Base-by-base conservation (phyloP, 1,140 invertebrate genomes). In the Trialeurodes vaporariorum region DNA sequence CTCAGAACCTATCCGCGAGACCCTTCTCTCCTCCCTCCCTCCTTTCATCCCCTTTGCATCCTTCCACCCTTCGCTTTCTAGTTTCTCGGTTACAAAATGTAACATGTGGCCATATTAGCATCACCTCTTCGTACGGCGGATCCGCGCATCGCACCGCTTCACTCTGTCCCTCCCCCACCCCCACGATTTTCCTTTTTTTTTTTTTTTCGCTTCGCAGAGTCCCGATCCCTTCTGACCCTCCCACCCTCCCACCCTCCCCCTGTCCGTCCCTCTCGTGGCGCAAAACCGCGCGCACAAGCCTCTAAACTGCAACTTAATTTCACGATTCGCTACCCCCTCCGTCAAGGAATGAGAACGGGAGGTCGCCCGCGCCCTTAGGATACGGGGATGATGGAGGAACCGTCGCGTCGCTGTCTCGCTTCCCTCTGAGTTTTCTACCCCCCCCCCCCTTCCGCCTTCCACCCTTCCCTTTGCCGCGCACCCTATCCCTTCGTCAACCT, bases 241-340 rank as follows among this genome's bases (percentile, higher is more conserved):
- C n/a, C n/a, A n/a, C n/a, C 34, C 34, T 49, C 34, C 34, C 34
- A 49, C 34, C 34, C 34, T 17, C 5, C 34, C 34, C 34, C 34
- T 17, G 5, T 17, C 5, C 5, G 5, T 9, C 5, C 17, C 34
- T 5, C 5, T 5, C 34, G 34, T 5, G 17, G 34, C 5, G 34
- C 34, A 17, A 49, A 49, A 49, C 34, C 34, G 34, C 34, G 34
- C 34, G 34, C 34, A 49, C 34, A 49, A 49, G 34, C 34, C 34
- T 49, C 34, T 49, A 49, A 49, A 49, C 34, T 49, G 34, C 34
- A 49, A 49, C 34, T 49, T 49, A 49, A 49, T 49, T 49, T 49
- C 34, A 49, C 34, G 34, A 9, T 49, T 49, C 34, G 34, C 34
- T 49, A 49, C 34, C 34, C n/a, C 34, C 34, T 49, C 34, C 34